These are phyloP conservation scores for Eretmocerus hayati DNA, from an alignment of 2,888 invertebrate species.

Conservation along the genomic window DNA sequence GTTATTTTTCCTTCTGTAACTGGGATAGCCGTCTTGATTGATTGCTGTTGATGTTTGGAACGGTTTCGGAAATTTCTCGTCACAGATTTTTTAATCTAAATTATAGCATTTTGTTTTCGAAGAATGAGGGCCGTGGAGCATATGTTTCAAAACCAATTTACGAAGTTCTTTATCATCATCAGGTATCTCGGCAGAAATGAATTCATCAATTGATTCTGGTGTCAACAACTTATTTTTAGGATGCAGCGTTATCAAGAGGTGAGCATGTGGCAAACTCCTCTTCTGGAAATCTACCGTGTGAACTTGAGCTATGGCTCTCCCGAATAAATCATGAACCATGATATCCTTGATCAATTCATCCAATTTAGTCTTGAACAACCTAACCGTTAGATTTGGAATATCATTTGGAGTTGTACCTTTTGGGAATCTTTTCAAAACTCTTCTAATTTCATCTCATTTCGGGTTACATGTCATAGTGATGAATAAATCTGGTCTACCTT, in stretches of 20 bases:
- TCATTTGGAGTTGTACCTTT: slow-evolving; percentile 16
- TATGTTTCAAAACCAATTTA: slow-evolving; percentile 7
- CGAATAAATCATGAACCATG: neutral
- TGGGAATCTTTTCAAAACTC: too few species aligned
- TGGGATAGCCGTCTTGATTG: neutral
- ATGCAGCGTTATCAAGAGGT: slow-evolving; percentile 3
- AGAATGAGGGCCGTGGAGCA: neutral
- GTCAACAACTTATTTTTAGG: neutral
- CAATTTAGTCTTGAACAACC: slow-evolving; percentile 1
- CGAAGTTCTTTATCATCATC: slow-evolving; percentile 1
- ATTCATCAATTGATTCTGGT: neutral
- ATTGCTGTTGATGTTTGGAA: neutral
- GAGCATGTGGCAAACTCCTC: slow-evolving; percentile 3
- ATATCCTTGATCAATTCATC: neutral
- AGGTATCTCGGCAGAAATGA: slow-evolving; percentile 2
- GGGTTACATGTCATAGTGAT: too few species aligned
- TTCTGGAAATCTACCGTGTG: slow-evolving; percentile 5
- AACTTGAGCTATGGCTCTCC: neutral
- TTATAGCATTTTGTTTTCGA: neutral
- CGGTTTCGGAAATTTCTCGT: neutral
- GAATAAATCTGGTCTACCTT: slow-evolving; percentile 8
- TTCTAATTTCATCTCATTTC: too few species aligned
- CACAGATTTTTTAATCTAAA: neutral
- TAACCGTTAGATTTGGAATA: slow-evolving; percentile 11
- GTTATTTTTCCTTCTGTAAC: neutral